These are phyloP conservation scores for Alectoris magna DNA, from an alignment of 2,797 vertebrate species.

Conservation along the genomic window DNA sequence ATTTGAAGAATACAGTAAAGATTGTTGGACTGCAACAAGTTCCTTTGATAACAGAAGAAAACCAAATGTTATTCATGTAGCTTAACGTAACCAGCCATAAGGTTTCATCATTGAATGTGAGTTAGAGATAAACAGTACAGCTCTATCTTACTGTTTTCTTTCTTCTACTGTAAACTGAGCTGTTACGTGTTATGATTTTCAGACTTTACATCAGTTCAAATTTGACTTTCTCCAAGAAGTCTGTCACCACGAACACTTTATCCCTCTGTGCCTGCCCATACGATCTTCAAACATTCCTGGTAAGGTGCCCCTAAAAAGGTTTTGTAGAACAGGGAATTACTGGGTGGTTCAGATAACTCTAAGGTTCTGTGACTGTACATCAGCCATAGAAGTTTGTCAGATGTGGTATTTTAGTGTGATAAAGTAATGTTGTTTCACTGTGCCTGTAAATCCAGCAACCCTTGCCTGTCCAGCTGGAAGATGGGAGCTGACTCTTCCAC, in stretches of 20 bases:
- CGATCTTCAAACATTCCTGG: slow-evolving; percentile 92
- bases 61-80: neutral
- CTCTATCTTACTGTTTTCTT: neutral
- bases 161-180: neutral
- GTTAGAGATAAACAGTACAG: neutral
- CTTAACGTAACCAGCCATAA: neutral
- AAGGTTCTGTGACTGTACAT: rapidly evolving
- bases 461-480: neutral
- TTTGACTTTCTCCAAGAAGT: slow-evolving; percentile 98
- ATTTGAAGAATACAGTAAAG: neutral
- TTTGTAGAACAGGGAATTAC: neutral
- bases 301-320: slow-evolving; percentile 59
- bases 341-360: neutral
- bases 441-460: neutral
- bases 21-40: neutral
- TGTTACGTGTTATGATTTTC: slow-evolving; percentile 46
- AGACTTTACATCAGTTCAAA: slow-evolving; percentile 93
- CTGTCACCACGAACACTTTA: slow-evolving; percentile 97
- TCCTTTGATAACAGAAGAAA: neutral
- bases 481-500: neutral
- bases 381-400: neutral
- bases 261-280: slow-evolving; percentile 93
- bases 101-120: neutral
- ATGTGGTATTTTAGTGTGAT: neutral
- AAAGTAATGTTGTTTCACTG: neutral